phyloP scores from a whole-genome alignment of 2,113 vertebrate species.

The Gopherus flavomarginatus region DNA sequence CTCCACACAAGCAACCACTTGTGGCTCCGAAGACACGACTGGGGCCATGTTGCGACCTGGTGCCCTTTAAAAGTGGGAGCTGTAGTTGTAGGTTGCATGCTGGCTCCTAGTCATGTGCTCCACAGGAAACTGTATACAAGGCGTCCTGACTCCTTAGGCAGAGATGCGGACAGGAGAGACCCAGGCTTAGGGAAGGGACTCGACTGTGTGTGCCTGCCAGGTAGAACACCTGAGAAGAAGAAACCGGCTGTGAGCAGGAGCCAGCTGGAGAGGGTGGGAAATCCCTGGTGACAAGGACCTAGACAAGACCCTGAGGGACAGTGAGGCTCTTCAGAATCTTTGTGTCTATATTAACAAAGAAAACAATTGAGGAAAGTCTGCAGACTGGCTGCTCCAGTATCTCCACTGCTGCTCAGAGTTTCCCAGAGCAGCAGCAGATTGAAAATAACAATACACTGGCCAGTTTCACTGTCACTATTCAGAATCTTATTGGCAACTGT shows the following conservation, averaged over 20 bases:
- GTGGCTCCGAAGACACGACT: rapidly evolving
- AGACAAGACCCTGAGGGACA: slow-evolving; percentile 36
- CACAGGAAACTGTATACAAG: not conserved
- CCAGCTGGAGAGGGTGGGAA: not conserved
- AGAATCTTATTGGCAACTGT: not conserved
- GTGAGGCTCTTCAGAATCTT: not conserved
- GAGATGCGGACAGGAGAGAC: not conserved
- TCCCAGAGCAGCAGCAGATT: not conserved
- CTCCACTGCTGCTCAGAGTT: slow-evolving; percentile 4
- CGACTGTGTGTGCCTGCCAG: not conserved
- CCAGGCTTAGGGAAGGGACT: not conserved
- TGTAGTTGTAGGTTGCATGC: not conserved
- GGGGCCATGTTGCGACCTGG: not conserved
- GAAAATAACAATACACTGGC: not conserved
- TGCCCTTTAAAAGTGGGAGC: not conserved
- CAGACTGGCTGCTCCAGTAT: not conserved
- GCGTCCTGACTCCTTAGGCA: not conserved
- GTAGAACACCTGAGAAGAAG: not conserved
- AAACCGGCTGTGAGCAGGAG: slow-evolving; percentile 2
- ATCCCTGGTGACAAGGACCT: not conserved
- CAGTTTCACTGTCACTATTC: not conserved
- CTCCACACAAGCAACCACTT: not conserved
- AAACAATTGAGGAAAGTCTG: not conserved
- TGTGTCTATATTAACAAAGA: not conserved
- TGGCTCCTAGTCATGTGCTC: not conserved